phyloP scores from a whole-genome alignment of 2,113 vertebrate genomes.

The Seriola rivoliana region DNA sequence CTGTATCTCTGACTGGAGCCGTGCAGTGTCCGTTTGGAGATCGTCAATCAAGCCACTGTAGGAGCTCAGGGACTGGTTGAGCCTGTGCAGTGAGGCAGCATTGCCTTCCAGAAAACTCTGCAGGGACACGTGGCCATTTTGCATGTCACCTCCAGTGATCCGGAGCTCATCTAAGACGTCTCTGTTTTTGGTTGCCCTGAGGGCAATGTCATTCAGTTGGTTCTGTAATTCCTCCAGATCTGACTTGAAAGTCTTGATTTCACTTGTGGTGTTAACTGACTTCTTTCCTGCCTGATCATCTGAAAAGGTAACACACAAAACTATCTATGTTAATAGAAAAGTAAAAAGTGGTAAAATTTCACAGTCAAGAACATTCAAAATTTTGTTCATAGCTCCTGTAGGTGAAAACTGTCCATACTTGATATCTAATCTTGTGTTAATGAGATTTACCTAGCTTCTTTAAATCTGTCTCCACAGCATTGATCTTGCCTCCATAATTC shows the following conservation, averaged over 20 bases:
- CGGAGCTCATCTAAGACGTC: constrained; percentile 90
- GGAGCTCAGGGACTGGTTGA: constrained; percentile 92
- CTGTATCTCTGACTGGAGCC: constrained; percentile 92
- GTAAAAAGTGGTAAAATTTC: background rate
- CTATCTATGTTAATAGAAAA: background rate
- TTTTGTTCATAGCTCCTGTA: background rate
- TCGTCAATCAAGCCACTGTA: constrained; percentile 90
- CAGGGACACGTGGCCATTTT: constrained; percentile 90
- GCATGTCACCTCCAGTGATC: constrained; percentile 87
- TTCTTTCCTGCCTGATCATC: constrained; percentile 92
- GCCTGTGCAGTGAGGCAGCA: constrained; percentile 89
- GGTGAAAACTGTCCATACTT: background rate
- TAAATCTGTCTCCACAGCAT: constrained; percentile 90
- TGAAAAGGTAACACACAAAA: constrained; percentile 66
- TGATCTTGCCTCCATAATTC: constrained; percentile 92
- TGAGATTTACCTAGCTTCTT: constrained; percentile 92
- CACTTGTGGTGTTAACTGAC: constrained; percentile 90
- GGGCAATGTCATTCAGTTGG: constrained; percentile 89
- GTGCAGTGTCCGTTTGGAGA: constrained; percentile 91
- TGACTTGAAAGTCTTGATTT: constrained; percentile 91
- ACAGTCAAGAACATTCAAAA: background rate
- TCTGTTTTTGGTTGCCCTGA: constrained; percentile 90
- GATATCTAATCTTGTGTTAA: background rate
- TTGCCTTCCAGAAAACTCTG: constrained; percentile 91
- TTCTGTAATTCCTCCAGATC: constrained; percentile 90